phyloP scores from a whole-genome alignment of 2,797 vertebrate genomes.

The Dallia pectoralis region DNA sequence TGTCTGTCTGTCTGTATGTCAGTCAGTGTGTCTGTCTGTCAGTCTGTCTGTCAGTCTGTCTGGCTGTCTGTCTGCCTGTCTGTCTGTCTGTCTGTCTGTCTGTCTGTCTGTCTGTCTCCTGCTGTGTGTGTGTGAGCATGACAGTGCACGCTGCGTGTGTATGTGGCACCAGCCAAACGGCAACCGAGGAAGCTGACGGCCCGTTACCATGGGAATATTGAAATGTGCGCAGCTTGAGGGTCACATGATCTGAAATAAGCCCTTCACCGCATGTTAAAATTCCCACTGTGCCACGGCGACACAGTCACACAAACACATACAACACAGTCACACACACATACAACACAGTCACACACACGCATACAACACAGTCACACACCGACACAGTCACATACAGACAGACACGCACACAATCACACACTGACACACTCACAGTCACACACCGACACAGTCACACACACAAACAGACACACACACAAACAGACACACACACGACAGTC shows the following conservation, averaged over 20 bases:
- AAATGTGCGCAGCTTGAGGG: slow-evolving; percentile 57
- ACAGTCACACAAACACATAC: too few relatives aligned
- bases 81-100: neutral
- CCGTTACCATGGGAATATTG: slow-evolving; percentile 72
- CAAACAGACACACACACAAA: too few relatives aligned
- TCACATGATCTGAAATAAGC: slow-evolving; percentile 69
- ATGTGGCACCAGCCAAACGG: slow-evolving; percentile 59
- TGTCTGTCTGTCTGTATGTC: slow-evolving; percentile 5
- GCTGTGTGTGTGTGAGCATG: slow-evolving; percentile 9
- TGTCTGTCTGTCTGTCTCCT: neutral
- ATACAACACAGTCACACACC: too few relatives aligned
- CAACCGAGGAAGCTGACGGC: slow-evolving; percentile 47
- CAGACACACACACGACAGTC: too few relatives aligned
- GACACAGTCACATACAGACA: too few relatives aligned
- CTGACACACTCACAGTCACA: too few relatives aligned
- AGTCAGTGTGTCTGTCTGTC: slow-evolving; percentile 33
- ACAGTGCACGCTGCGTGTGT: slow-evolving; percentile 25
- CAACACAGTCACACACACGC: too few relatives aligned
- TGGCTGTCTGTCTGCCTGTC: neutral
- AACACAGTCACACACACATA: too few relatives aligned
- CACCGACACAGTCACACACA: too few relatives aligned
- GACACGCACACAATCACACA: too few relatives aligned
- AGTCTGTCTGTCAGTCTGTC: neutral
- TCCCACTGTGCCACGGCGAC: slow-evolving; percentile 56
- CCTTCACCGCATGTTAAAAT: slow-evolving; percentile 64